Evolutionary conservation across 2,888 invertebrate genomes (phyloP), one percentile per base, ranked within the genome.

Genomic region (Himalopsyche anomala): DNA sequence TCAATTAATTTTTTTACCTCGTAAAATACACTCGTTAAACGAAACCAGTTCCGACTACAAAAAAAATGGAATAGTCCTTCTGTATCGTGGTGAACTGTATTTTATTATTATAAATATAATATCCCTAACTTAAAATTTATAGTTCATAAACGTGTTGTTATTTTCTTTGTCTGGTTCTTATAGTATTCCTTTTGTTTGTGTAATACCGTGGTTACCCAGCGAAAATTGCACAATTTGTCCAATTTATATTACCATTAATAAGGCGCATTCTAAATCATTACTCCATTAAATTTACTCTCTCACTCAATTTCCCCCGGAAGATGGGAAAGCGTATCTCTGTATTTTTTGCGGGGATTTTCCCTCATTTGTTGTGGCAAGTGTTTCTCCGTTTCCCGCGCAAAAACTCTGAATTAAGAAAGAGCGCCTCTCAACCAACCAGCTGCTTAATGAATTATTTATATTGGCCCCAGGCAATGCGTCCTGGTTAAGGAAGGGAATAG

Each of bases 161-260:
- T 5, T 51, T 45, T 0, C 0, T 45, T 51, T 4, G 12, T 12
- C 2, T 2, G 3, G 3, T 5, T 8, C 15, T 51, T 11, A 12
- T 12, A 6, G 51, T 51, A 15, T 51, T 51, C 15, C 15, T 51
- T 2, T 51, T 12, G 4, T 12, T 51, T 51, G 51, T 15, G 15
- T 15, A 51, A 51, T 51, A 51, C 42, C 8, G 42, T 42, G 5
- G 8, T 42, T 42, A 8, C 51, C 4, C 51, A 3, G 51, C 19
- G 9, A 62, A 19, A 62, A 62, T 62, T 62, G 62, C 28, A 62
- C 62, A 5, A 19, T 62, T 62, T 19, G 56, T 62, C 62, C 62
- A 62, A 62, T 62, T 62, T 62, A 62, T 62, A 62, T 62, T 62
- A 62, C 62, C 62, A 62, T 62, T 62, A 62, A 62, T 62, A 62